phyloP scores from a whole-genome alignment of 2,797 vertebrate species.

The Malacoctenus gilli region DNA sequence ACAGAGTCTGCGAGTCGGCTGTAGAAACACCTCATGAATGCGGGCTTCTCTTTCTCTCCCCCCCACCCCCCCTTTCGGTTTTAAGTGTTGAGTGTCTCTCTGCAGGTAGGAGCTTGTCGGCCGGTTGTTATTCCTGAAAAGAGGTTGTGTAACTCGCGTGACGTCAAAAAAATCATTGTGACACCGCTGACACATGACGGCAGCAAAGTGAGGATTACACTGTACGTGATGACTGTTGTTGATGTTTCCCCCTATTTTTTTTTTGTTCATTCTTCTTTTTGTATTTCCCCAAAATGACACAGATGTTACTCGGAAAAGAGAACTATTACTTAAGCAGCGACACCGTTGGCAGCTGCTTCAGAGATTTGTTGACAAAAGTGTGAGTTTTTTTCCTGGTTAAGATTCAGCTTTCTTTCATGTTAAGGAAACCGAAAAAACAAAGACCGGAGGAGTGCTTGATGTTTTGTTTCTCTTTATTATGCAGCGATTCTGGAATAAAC shows the following conservation, averaged over 20 bases:
- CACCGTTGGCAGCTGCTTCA: conserved; percentile 28
- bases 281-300: conserved; percentile 7
- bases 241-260: conserved; percentile 31
- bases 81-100: conserved; percentile 38
- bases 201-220: conserved; percentile 37
- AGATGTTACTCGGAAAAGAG: conserved; percentile 23
- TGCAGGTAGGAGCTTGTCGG: conserved; percentile 66
- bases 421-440: conserved; percentile 8
- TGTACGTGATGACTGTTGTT: conserved; percentile 38
- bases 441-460: conserved; percentile 6
- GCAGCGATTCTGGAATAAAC: conserved; percentile 32
- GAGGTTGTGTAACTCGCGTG: conserved; percentile 56
- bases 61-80: neutral
- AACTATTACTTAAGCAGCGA: neutral
- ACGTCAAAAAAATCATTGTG: conserved; percentile 46
- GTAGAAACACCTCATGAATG: conserved; percentile 40
- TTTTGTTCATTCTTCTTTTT: neutral
- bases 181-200: conserved; percentile 11
- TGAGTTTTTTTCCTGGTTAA: conserved; percentile 9
- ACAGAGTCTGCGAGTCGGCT: conserved; percentile 49
- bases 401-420: conserved; percentile 5
- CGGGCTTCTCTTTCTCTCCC: no score
- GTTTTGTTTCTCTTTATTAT: conserved; percentile 18
- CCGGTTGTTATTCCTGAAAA: conserved; percentile 44
- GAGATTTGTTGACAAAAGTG: conserved; percentile 19